Evolutionary conservation across 1,140 invertebrate species (phyloP).

Genomic region (Pomacea maculata): DNA sequence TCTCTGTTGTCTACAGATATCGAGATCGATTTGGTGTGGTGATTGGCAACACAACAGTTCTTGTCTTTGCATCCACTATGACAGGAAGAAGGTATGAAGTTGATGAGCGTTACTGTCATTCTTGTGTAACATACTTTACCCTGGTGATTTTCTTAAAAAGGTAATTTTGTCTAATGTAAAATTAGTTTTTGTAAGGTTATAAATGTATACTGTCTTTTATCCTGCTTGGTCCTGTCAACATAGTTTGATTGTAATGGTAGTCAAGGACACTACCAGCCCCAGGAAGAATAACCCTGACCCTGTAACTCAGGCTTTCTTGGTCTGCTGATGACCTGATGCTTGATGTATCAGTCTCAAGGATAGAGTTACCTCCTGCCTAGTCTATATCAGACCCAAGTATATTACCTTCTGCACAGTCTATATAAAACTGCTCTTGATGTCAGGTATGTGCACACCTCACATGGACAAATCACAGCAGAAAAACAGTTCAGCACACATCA

Average conservation of each 20-base stretch:
- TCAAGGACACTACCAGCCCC: too few species aligned
- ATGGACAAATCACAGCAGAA: constrained; percentile 73
- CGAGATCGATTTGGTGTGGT: constrained; percentile 73
- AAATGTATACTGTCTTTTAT: neutral
- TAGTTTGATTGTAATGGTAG: neutral
- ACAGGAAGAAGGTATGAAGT: constrained; percentile 71
- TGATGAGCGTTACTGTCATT: neutral
- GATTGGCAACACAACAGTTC: constrained; percentile 75
- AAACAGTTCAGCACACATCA: constrained; percentile 74
- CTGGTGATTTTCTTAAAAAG: neutral
- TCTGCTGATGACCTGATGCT: too few species aligned
- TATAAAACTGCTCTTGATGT: neutral
- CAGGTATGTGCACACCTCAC: constrained; percentile 56
- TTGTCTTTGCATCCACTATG: constrained; percentile 79
- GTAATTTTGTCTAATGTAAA: neutral
- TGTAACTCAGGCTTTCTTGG: too few species aligned
- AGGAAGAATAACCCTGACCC: too few species aligned
- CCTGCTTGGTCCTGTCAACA: neutral
- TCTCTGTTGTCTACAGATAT: constrained; percentile 49
- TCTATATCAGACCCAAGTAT: too few species aligned
- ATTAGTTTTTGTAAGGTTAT: neutral
- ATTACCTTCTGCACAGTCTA: too few species aligned
- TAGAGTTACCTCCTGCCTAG: too few species aligned
- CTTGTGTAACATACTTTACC: neutral
- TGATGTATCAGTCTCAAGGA: too few species aligned